These are phyloP conservation scores for Trinectes maculatus DNA, from an alignment of 2,113 vertebrate genomes.

Conservation along the genomic window DNA sequence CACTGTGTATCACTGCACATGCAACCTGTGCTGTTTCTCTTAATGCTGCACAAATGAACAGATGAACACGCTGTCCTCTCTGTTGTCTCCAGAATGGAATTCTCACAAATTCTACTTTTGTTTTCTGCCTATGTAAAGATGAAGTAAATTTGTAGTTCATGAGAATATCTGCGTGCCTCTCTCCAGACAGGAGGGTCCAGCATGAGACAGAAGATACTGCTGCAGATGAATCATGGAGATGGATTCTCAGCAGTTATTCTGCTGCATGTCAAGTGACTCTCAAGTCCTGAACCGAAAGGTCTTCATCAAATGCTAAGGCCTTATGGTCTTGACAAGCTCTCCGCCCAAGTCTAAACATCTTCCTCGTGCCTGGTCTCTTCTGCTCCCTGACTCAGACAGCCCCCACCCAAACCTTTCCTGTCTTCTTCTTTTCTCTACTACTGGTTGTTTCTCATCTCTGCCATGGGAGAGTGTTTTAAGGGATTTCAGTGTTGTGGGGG, in stretches of 20 bases:
- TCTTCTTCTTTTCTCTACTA: slow-evolving; percentile 17
- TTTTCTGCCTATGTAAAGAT: no score
- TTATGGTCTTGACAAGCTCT: slow-evolving; percentile 64
- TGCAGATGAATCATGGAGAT: slow-evolving; percentile 47
- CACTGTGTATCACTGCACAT: no score
- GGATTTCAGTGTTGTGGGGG: background rate
- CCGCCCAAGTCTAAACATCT: slow-evolving; percentile 66
- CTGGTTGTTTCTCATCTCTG: slow-evolving; percentile 26
- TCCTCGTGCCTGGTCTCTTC: slow-evolving; percentile 58
- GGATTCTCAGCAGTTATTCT: slow-evolving; percentile 48
- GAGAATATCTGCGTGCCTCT: no score
- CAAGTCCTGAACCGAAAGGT: slow-evolving; percentile 45
- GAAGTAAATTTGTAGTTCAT: background rate
- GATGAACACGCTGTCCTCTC: no score
- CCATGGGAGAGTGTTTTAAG: background rate
- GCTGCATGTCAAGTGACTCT: slow-evolving; percentile 64
- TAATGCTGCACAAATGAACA: no score
- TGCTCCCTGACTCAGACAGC: slow-evolving; percentile 48
- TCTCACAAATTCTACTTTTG: no score
- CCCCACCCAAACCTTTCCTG: slow-evolving; percentile 20
- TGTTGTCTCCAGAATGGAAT: no score
- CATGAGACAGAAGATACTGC: slow-evolving; percentile 22
- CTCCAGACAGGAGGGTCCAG: background rate
- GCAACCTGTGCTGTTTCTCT: no score
- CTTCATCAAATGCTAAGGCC: slow-evolving; percentile 61